Base-by-base conservation (phyloP, 2,797 vertebrate species). In the Acrossocheilus wenchowensis region DNA sequence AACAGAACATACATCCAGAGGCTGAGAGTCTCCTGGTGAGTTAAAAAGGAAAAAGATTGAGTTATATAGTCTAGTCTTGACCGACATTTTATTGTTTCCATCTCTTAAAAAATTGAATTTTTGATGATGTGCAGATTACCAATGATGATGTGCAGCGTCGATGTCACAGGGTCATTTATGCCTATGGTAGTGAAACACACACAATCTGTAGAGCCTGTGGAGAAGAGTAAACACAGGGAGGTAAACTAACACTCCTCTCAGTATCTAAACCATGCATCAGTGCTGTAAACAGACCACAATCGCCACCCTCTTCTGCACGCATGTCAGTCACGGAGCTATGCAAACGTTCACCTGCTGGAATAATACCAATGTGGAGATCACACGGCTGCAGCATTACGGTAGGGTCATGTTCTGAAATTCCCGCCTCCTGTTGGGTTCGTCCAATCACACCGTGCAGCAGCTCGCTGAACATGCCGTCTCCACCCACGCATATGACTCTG, bases 401-500 rank as follows among this genome's bases (percentile, higher is more conserved):
- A 2, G 92, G 91, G 87, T 96, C 94, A 2, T 95, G 92, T 89
- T 96, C 95, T 34, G 94, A 95, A 71, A 95, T 90, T 80, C 96
- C 95, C 9, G 93, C 95, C 91, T 97, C 96, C 86, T 93, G 93
- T 89, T 97, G 96, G 0, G 96, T 96, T 77, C 95, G 94, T 66
- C 93, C 94, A 84, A 97, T 96, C 93, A 97, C 91, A 15, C 96
- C 96, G 1, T 97, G 96, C 86, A 97, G 94, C 79, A 97, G 87
- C 91, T 97, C 96, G 2, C 95, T 96, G 92, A 97, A 97, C 93
- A 96, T 97, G 89, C 96, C 96, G 6, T 97, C 96, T 12, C 96
- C 96, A 0, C 96, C 96, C 83, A 97, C 96, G 78, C 96, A 96
- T 89, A 97, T 95, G 92, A 97, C 94, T 34, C 96, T 97, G 91